Evolutionary conservation across 2,113 vertebrate genomes (phyloP), one percentile per base, ranked within the genome.

Genomic region (Pedionomus torquatus): DNA sequence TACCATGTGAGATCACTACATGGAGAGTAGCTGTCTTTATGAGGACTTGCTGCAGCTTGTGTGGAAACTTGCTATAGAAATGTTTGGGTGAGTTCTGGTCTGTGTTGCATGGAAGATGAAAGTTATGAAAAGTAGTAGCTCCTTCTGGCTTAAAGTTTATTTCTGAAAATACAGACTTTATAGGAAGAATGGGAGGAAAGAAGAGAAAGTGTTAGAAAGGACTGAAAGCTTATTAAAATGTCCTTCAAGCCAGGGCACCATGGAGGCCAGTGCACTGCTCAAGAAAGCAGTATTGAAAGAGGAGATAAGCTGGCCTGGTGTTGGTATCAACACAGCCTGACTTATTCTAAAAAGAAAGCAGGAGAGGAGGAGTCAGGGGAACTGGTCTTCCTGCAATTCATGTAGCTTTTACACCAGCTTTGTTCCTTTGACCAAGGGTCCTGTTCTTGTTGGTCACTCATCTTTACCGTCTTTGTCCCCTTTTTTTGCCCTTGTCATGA

Each of bases 391-490:
- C 26, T 76, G 46, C 68, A 93, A 76, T 35, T 17, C 15, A 5
- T 10, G 9, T 11, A 71, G 25, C 16, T 86, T 52, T 89, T 33
- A 71, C 7, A 63, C 20, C 7, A 24, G 17, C 19, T 87, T 72
- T 65, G 13, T 23, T 87, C 31, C 71, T 60, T 52, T 39, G 28
- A 60, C 14, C 35, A 75, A 88, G 20, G 11, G 8, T 74, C 20
- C 31, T 0, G 0, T 28, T 89, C n/a, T 25, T 3, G 48, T 2
- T 9, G 1, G 4, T 65, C 48, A 58, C 8, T 6, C 13, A 37
- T n/a, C 63, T 72, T 57, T 78, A 74, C 17, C 57, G 5, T 2
- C 78, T 81, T 66, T 75, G 8, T 58, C 10, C 2, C 3, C 11
- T 9, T 77, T 77, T 71, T 33, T 18, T 11, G 6, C 13, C 9